phyloP scores from a whole-genome alignment of 2,113 vertebrate genomes.

The Todiramphus chloris region DNA sequence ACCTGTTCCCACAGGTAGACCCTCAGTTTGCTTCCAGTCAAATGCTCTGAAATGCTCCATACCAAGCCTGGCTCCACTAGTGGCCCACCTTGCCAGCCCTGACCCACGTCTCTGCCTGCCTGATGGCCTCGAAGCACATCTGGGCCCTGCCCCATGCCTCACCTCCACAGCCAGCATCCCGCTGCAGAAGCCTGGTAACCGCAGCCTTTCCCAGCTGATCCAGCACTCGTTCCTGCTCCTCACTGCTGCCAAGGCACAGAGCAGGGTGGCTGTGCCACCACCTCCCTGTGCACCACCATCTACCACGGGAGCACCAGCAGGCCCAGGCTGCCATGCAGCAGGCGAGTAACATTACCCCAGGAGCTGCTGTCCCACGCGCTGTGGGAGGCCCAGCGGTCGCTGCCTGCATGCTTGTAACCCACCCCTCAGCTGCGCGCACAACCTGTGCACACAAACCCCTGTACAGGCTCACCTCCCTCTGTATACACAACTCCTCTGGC shows the following conservation, averaged over 20 bases:
- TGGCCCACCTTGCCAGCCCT: not conserved
- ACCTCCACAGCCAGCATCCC: not conserved
- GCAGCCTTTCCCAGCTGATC: accelerated
- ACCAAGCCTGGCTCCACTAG: not conserved
- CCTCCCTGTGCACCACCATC: accelerated
- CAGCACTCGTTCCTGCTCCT: accelerated
- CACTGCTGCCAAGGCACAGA: not conserved
- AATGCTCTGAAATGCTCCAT: not conserved
- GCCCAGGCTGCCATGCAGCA: accelerated
- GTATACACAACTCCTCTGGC: not conserved
- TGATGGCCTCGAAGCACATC: accelerated
- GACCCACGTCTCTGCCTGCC: not conserved
- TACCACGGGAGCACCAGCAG: not conserved
- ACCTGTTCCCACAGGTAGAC: not conserved
- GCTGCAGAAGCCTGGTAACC: not conserved
- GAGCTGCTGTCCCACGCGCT: not conserved
- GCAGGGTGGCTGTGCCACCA: not conserved
- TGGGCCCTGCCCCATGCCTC: not conserved
- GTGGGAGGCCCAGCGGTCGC: not conserved
- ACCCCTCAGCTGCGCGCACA: not conserved
- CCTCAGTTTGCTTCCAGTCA: not conserved
- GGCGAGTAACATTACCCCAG: not conserved
- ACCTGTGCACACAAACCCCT: not conserved
- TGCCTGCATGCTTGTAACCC: constrained; percentile 13
- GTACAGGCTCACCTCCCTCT: not conserved